A percentile compares a stretch with the other conserved stretches of the same genome.
phyloP scores from a whole-genome alignment of 1,140 invertebrate genomes.

The Leptopilina clavipes region DNA sequence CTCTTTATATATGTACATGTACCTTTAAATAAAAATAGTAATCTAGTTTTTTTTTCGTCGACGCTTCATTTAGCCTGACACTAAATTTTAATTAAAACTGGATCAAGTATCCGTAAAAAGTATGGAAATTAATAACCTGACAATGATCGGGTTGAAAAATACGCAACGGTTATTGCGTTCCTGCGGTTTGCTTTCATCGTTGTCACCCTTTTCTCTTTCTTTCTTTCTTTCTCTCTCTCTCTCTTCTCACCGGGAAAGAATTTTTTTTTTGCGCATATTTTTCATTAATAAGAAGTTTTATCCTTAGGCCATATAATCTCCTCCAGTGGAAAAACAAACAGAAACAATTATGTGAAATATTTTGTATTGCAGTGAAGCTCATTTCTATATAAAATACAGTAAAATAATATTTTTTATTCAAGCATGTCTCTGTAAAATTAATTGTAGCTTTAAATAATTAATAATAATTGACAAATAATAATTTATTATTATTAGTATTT shows the following conservation, averaged over 20 bases:
- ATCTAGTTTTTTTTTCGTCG: background rate
- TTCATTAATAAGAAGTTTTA: constrained; percentile 44
- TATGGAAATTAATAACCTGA: constrained; percentile 47
- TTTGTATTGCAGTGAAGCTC: background rate
- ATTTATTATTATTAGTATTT: too few relatives aligned
- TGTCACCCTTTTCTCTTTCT: constrained; percentile 42
- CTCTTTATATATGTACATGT: background rate
- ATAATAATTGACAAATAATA: too few relatives aligned
- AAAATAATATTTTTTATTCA: background rate
- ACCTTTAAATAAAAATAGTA: background rate
- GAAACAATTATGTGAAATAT: background rate
- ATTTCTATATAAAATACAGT: background rate
- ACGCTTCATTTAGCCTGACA: background rate
- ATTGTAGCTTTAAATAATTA: too few relatives aligned
- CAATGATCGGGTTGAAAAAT: constrained; percentile 51
- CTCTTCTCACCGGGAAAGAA: too few relatives aligned
- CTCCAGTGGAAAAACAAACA: background rate
- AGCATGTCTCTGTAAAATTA: too few relatives aligned
- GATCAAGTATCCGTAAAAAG: background rate
- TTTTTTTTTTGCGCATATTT: constrained; percentile 36
- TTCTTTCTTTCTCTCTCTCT: background rate
- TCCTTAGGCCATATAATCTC: constrained; percentile 43
- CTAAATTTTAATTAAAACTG: constrained; percentile 26
- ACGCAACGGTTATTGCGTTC: constrained; percentile 53
- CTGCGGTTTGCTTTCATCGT: constrained; percentile 39